Base-by-base conservation (phyloP, 2,113 vertebrate genomes). In the Heterotilapia buettikoferi region DNA sequence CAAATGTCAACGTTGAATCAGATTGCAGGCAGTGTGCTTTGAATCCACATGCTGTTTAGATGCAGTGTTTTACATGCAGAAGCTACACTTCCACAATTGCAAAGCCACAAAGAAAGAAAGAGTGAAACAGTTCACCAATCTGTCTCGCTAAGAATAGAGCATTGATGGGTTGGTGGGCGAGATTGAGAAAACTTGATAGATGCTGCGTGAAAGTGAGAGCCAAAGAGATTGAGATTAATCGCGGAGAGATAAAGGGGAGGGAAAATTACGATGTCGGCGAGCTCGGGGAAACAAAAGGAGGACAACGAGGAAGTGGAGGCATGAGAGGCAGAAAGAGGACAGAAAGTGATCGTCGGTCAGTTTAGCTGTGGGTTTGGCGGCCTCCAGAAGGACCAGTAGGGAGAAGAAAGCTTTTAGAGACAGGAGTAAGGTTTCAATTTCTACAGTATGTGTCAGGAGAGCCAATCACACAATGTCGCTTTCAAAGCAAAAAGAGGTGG, bases 391-490 rank as follows among this genome's bases (percentile, higher is more conserved):
- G 85, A 84, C 80, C 57, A 2, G 63, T 43, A 88, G 79, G 68
- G 61, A 78, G 18, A 47, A 73, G 40, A 92, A 88, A 85, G 90
- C 92, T 92, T 92, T 92, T 76, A 87, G 83, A 90, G 53, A 71
- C 33, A 24, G 2, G 78, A 90, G 85, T 73, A 88, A 68, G 81
- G 84, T 88, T 93, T 94, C 56, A 83, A 80, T 87, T 87, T 87
- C 76, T 50, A 50, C 45, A 50, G 3, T 53, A 53, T 87, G 87
- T 86, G 84, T 86, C 87, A 83, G 80, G 86, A 88, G 87, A 89
- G 79, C 68, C 45, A 38, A 68, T 76, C 82, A 81, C 73, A 88
- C 80, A 79, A 86, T 81, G 13, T 76, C 1, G 3, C 83, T 86
- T 90, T 68, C 84, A 90, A 86, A 84, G 53, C 47, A 56, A 63